Conservation (phyloP, 1,140 invertebrate species). For the Trigoniulus corallinus region DNA sequence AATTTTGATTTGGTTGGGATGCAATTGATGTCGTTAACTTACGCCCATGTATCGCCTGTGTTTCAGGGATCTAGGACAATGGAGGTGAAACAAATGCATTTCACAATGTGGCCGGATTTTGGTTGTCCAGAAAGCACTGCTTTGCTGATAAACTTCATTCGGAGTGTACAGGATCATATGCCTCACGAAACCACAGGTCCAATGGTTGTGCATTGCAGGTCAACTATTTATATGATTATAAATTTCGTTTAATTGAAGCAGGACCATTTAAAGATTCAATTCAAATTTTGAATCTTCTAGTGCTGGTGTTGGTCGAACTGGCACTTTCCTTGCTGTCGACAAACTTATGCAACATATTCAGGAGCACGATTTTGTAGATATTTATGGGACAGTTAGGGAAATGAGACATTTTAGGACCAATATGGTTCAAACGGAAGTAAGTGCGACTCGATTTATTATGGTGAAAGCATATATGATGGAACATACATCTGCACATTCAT, state of each 20-base stretch:
- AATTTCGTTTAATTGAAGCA: conserved; percentile 6
- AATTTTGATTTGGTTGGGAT: no score
- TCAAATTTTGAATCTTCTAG: conserved; percentile 11
- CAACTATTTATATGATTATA: no score
- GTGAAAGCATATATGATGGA: not conserved
- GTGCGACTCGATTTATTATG: not conserved
- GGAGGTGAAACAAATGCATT: conserved; percentile 25
- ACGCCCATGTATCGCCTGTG: not conserved
- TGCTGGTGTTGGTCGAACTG: conserved; percentile 24
- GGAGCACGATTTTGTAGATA: not conserved
- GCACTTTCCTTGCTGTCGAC: conserved; percentile 24
- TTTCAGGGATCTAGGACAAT: conserved; percentile 19
- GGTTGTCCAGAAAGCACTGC: conserved; percentile 24
- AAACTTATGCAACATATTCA: conserved; percentile 15
- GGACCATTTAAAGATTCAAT: conserved; percentile 2
- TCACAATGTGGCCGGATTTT: conserved; percentile 27
- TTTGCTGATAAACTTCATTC: conserved; percentile 23
- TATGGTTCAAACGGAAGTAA: conserved; percentile 10
- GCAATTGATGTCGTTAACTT: no score
- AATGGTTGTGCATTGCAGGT: conserved; percentile 28
- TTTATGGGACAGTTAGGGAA: conserved; percentile 4
- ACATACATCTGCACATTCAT: no score
- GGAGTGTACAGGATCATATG: conserved; percentile 19
- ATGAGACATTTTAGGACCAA: conserved; percentile 1
- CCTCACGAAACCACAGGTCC: conserved; percentile 17